Evolutionary conservation across 2,888 invertebrate genomes (phyloP).

Genomic region (Drosophila fulvimacula): DNA sequence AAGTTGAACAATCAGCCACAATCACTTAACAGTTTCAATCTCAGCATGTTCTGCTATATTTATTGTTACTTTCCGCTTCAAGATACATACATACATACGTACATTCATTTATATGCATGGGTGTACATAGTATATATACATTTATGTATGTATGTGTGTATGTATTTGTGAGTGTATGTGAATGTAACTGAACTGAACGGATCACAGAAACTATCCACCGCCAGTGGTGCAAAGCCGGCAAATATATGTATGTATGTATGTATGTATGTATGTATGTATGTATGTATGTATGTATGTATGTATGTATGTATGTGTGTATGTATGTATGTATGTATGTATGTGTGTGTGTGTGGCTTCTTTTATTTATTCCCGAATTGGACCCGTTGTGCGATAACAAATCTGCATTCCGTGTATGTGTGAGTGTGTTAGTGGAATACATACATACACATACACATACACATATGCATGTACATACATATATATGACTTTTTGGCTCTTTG

Average conservation of each 20-base stretch:
- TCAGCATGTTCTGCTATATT: conserved; percentile 36
- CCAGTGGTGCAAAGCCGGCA: no score
- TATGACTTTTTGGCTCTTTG: no score
- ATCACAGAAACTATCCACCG: no score
- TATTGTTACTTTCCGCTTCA: conserved; percentile 39
- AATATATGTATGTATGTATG: not conserved
- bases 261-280: not conserved
- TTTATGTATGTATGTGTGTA: not conserved
- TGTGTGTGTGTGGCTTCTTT: conserved; percentile 15
- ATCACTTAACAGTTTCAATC: conserved; percentile 39
- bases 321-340: conserved; percentile 2
- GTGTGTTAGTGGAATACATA: not conserved
- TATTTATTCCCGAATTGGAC: conserved; percentile 33
- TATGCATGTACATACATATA: no score
- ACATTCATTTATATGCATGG: no score
- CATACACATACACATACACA: no score
- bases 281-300: not conserved
- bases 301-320: not conserved
- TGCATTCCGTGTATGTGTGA: not conserved
- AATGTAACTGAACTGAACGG: no score
- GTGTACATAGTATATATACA: not conserved
- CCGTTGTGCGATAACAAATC: conserved; percentile 18
- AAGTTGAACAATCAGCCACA: conserved; percentile 39
- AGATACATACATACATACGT: conserved; percentile 1
- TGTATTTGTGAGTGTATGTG: not conserved